Evolutionary conservation across 2,113 vertebrate genomes (phyloP).

Genomic region (Cheirogaleus medius): DNA sequence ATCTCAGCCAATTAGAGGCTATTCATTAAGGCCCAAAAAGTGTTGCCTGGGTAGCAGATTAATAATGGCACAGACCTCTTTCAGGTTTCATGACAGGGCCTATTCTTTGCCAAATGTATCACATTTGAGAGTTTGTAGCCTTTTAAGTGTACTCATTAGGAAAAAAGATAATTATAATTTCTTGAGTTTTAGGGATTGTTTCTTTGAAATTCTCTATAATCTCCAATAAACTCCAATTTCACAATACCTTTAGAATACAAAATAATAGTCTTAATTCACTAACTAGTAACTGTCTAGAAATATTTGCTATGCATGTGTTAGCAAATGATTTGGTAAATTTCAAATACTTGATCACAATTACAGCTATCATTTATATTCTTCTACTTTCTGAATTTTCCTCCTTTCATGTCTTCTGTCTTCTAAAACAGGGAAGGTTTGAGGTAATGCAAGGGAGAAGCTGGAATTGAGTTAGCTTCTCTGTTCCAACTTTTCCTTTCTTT

Average conservation of each 20-base stretch:
- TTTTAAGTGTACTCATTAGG: slow-evolving; percentile 53
- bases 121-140: slow-evolving; percentile 63
- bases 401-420: neutral
- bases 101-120: slow-evolving; percentile 68
- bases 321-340: neutral
- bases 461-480: neutral
- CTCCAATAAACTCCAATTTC: slow-evolving; percentile 1
- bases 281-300: neutral
- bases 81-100: slow-evolving; percentile 60
- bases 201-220: slow-evolving; percentile 30
- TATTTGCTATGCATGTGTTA: neutral
- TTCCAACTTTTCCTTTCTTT: neutral
- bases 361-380: neutral
- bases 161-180: slow-evolving; percentile 58
- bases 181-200: slow-evolving; percentile 14
- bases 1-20: slow-evolving; percentile 64
- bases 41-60: slow-evolving; percentile 67
- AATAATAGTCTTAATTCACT: neutral
- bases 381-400: neutral
- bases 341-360: neutral
- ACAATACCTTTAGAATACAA: neutral
- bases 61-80: slow-evolving; percentile 58
- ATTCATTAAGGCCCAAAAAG: slow-evolving; percentile 69
- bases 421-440: neutral
- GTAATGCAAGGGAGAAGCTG: neutral